Conservation (phyloP, 2,113 vertebrate genomes). For the Pomatostomus ruficeps region DNA sequence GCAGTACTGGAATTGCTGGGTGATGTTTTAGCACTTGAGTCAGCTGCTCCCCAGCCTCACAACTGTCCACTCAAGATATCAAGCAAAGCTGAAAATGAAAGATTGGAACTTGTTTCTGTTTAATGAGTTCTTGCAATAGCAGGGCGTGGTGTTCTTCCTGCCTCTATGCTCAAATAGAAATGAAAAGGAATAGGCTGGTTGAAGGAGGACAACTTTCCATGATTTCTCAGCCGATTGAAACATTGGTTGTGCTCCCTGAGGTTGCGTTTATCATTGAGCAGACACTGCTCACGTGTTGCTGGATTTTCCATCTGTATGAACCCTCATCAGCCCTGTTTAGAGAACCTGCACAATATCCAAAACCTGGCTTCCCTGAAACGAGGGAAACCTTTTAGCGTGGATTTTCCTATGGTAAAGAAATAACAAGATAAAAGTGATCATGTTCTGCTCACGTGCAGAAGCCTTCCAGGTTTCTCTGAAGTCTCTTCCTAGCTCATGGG, state of each 20-base stretch:
- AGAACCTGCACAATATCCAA: neutral
- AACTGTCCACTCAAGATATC: neutral
- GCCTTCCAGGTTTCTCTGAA: neutral
- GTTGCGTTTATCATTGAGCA: neutral
- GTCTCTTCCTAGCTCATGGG: neutral
- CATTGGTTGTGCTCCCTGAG: neutral
- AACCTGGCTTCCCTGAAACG: neutral
- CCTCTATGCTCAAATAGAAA: neutral
- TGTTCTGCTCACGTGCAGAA: neutral
- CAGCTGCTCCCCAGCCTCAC: neutral
- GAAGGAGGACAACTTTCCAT: neutral
- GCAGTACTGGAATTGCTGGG: neutral
- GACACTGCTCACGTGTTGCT: neutral
- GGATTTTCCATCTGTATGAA: neutral
- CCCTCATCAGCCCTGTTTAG: neutral
- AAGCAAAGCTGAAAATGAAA: neutral
- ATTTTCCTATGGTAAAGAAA: neutral
- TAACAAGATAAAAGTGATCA: neutral
- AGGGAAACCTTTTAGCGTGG: neutral
- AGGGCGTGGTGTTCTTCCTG: neutral
- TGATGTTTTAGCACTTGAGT: too few relatives aligned
- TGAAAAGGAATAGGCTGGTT: neutral
- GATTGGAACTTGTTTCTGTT: neutral
- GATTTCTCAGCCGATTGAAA: neutral
- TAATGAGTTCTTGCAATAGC: neutral